Percentiles rank a stretch among this genome's conserved stretches.
phyloP scores from a whole-genome alignment of 1,140 invertebrate species.

The Dinothrombium tinctorium region DNA sequence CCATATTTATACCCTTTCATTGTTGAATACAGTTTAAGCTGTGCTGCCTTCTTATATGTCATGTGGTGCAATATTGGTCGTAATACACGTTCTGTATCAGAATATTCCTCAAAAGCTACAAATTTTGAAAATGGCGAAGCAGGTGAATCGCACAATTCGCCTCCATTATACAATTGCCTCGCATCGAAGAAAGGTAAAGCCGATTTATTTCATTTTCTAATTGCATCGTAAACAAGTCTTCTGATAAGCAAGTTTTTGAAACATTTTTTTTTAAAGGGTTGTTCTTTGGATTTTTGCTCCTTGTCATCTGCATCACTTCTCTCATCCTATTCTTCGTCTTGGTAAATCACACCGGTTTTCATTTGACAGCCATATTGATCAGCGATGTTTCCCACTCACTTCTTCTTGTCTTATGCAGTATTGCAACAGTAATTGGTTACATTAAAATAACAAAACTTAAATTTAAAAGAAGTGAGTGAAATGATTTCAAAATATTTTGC shows the following conservation, averaged over 20 bases:
- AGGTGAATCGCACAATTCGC: background rate
- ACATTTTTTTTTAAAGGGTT: slow-evolving; percentile 37
- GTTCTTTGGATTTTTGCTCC: slow-evolving; percentile 65
- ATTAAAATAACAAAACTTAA: slow-evolving; percentile 42
- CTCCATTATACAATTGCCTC: slow-evolving; percentile 36
- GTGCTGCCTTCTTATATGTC: slow-evolving; percentile 84
- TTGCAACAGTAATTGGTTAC: slow-evolving; percentile 72
- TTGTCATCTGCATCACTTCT: slow-evolving; percentile 70
- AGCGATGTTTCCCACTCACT: slow-evolving; percentile 69
- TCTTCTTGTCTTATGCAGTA: slow-evolving; percentile 56
- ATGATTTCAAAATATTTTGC: no score
- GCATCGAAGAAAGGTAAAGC: slow-evolving; percentile 46
- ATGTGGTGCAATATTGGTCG: slow-evolving; percentile 79
- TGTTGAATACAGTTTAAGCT: slow-evolving; percentile 87
- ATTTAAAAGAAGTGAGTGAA: slow-evolving; percentile 10
- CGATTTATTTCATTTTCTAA: background rate
- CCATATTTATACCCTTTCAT: slow-evolving; percentile 88
- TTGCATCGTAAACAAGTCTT: background rate
- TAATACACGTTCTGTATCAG: background rate
- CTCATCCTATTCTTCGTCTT: slow-evolving; percentile 81
- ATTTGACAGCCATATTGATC: slow-evolving; percentile 52
- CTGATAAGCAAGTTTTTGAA: background rate
- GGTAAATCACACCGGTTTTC: slow-evolving; percentile 29
- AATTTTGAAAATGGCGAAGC: slow-evolving; percentile 6
- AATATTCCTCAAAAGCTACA: background rate